Evolutionary conservation across 2,888 invertebrate species (phyloP), one percentile per base, ranked within the genome.

Genomic region (Aphodius granarius): DNA sequence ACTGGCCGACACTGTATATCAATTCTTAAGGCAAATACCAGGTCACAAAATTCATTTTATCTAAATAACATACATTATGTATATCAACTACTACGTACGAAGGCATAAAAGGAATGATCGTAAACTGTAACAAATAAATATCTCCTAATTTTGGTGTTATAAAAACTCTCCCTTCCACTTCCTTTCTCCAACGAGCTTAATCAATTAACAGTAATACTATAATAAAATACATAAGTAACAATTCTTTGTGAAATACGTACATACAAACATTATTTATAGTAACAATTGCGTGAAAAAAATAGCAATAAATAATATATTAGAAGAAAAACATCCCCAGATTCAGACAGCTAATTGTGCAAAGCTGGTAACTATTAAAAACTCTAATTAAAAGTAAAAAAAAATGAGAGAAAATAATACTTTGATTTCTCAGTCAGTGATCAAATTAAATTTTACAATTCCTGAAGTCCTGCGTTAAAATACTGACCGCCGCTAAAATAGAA

Each of bases 11-110:
- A n/a, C n/a, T n/a, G 21, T 66, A 66, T 68, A 73, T 81, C 82
- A 80, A 81, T 81, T 79, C 81, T 79, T 82, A 84, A 84, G 83
- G 83, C 83, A 84, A 83, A 81, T 82, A 83, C 81, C 84, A 84
- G 84, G 84, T 84, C 84, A 84, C 84, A 82, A 81, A 81, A 75
- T 75, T 71, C 23, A 71, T 68, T 22, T 68, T 68, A 68, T 68
- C 22, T 68, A 43, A 43, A 43, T 43, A 65, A 68, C 68, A 22
- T 68, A 68, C 68, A 21, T 22, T 20, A 68, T 21, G 22, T 20
- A 68, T 20, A 68, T 21, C 20, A 20, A 13, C 20, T 19, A 68
- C 20, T 18, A 68, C 22, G 22, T 9, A 68, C 66, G 68, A 68
- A n/a, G 68, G 20, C 22, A 20, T 19, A 20, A 68, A 68, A 68